Percentiles rank a stretch among this genome's conserved stretches.
Conservation (phyloP, 2,888 invertebrate species). For the Rhorus exstirpatorius region DNA sequence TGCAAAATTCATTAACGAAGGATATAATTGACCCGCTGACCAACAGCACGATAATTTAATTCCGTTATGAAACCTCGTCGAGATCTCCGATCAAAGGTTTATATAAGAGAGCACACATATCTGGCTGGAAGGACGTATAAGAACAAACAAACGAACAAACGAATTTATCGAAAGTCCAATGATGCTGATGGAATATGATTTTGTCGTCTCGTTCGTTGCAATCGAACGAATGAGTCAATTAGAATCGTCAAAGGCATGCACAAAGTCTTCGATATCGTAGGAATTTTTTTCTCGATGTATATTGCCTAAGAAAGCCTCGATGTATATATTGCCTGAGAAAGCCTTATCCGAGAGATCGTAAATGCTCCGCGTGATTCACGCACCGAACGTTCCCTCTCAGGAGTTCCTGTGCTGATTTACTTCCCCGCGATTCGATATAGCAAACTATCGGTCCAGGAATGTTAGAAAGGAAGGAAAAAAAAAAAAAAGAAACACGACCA, state of each 20-base stretch:
- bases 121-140: no score
- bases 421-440: background rate
- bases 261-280: constrained; percentile 7
- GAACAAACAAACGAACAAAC: background rate
- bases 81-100: background rate
- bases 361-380: constrained; percentile 20
- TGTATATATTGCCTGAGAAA: no score
- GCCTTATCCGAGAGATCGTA: background rate
- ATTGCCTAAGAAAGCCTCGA: background rate
- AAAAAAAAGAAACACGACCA: no score
- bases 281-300: constrained; percentile 11
- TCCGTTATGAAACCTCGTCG: background rate
- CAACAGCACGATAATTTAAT: constrained; percentile 35
- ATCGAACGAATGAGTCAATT: constrained; percentile 32
- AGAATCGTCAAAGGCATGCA: background rate
- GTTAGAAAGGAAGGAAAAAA: no score
- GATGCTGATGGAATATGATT: background rate
- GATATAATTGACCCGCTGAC: constrained; percentile 56
- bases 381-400: no score
- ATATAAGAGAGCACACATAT: no score
- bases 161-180: background rate
- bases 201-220: constrained; percentile 8
- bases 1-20: constrained; percentile 43
- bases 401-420: background rate
- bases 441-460: no score